Conservation (phyloP, 1,140 invertebrate genomes). For the Calliopsis andreniformis region DNA sequence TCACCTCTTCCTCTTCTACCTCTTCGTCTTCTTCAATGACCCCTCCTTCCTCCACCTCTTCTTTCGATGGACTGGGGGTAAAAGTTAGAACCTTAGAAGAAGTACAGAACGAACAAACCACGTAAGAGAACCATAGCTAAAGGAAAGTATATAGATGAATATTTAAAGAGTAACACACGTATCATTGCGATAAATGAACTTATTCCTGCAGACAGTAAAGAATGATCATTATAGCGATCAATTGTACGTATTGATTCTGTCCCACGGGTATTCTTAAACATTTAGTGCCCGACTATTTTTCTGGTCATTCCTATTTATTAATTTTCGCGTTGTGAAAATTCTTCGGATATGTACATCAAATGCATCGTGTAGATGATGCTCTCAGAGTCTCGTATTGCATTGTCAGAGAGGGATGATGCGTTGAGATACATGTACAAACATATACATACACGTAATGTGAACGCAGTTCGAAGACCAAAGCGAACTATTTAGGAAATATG, state of each 20-base stretch:
- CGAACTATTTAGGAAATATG: constrained; percentile 41
- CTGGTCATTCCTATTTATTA: constrained; percentile 45
- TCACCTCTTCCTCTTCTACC: constrained; percentile 9
- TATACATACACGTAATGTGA: constrained; percentile 32
- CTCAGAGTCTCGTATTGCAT: constrained; percentile 22
- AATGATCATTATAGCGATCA: constrained; percentile 24
- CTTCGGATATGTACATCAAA: constrained; percentile 4
- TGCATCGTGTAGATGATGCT: constrained; percentile 26
- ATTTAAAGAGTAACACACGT: constrained; percentile 15
- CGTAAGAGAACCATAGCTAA: constrained; percentile 63
- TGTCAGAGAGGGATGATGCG: constrained; percentile 21
- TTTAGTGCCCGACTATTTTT: constrained; percentile 15
- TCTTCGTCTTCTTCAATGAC: constrained; percentile 20
- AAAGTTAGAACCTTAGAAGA: constrained; percentile 68
- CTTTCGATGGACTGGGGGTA: constrained; percentile 70
- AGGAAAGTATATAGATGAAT: constrained; percentile 13
- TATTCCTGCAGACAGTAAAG: constrained; percentile 31
- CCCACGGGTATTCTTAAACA: constrained; percentile 5
- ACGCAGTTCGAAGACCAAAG: constrained; percentile 46
- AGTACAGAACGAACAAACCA: constrained; percentile 59
- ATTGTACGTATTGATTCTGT: constrained; percentile 27
- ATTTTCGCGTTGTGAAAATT: constrained; percentile 30
- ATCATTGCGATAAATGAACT: constrained; percentile 16
- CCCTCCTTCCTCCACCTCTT: constrained; percentile 17
- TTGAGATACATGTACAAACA: constrained; percentile 28